A percentile compares a stretch with the other conserved stretches of the same genome.
Conservation (phyloP, 1,140 invertebrate species). For the Apolygus lucorum region DNA sequence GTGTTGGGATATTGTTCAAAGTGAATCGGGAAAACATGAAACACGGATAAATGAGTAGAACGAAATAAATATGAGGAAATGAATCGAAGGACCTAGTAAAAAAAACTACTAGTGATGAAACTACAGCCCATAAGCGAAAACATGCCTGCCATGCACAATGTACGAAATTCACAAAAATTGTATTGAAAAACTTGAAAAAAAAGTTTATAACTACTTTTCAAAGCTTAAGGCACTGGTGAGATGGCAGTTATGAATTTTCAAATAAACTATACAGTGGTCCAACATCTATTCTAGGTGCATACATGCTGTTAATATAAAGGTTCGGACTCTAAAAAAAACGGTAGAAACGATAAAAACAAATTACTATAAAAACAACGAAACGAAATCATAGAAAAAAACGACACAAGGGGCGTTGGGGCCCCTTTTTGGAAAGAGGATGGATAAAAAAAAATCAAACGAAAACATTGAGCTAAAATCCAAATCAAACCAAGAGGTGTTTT, state of each 20-base stretch:
- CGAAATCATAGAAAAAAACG: slow-evolving; percentile 24
- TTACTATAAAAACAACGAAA: slow-evolving; percentile 21
- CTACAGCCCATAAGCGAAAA: no score
- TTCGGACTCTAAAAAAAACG: slow-evolving; percentile 26
- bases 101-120: no score
- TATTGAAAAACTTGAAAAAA: no score
- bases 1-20: no score
- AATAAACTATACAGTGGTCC: slow-evolving; percentile 29
- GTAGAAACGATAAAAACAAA: slow-evolving; percentile 28
- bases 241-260: slow-evolving; percentile 32
- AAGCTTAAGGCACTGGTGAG: slow-evolving; percentile 36
- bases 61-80: no score
- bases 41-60: no score
- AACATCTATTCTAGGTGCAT: slow-evolving; percentile 32
- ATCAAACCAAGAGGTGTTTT: slow-evolving; percentile 25
- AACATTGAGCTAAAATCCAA: slow-evolving; percentile 19
- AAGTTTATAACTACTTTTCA: slow-evolving; percentile 32
- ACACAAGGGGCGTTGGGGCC: slow-evolving; percentile 15
- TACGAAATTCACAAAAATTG: no score
- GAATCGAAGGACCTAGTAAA: no score
- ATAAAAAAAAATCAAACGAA: slow-evolving; percentile 27
- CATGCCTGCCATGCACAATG: no score
- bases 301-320: slow-evolving; percentile 27
- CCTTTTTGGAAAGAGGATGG: slow-evolving; percentile 18
- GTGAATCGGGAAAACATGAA: no score